Evolutionary conservation across 2,797 vertebrate species (phyloP), one percentile per base, ranked within the genome.

Genomic region (Etheostoma perlongum): DNA sequence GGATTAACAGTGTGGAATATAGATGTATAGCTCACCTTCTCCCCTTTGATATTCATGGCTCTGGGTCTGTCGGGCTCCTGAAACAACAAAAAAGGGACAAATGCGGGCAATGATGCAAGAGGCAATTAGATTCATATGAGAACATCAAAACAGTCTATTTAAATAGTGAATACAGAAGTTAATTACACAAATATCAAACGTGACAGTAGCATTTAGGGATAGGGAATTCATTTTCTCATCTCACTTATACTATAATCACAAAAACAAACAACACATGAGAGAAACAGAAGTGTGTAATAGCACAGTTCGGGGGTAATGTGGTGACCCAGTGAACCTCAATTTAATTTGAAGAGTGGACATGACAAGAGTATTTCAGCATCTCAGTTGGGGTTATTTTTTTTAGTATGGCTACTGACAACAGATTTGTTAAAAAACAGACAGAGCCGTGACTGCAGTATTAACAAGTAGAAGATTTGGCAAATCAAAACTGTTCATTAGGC

Each of bases 41-140:
- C 90, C 85, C 86, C 77, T 81, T 91, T 94, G 68, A 87, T 82
- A 93, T 93, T 94, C 90, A 94, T 94, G 1, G 71, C 44, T 82
- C 14, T 23, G 52, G 67, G 19, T 81, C 67, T 69, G 81, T 54
- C 0, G 30, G 67, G 54, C 77, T 87, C 82, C 91, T 92, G 81
- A 62, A 90, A 91, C 36, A 60, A 48, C 69, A 83, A 83, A 74
- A n/a, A n/a, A 25, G 14, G 16, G 48, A 82, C 61, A 88, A 58
- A 72, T 84, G 23, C 76, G 54, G 16, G 19, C 0, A 0, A 54
- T 49, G 40, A 60, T 46, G 48, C 40, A 19, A 0, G 13, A 2
- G 6, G 44, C 42, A 19, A 33, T 66, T 8, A 55, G 3, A 23
- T 58, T 77, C 53, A 49, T 8, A n/a, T 33, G n/a, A 78, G 36